Base-by-base conservation (phyloP, 2,113 vertebrate genomes). In the Entelurus aequoreus region DNA sequence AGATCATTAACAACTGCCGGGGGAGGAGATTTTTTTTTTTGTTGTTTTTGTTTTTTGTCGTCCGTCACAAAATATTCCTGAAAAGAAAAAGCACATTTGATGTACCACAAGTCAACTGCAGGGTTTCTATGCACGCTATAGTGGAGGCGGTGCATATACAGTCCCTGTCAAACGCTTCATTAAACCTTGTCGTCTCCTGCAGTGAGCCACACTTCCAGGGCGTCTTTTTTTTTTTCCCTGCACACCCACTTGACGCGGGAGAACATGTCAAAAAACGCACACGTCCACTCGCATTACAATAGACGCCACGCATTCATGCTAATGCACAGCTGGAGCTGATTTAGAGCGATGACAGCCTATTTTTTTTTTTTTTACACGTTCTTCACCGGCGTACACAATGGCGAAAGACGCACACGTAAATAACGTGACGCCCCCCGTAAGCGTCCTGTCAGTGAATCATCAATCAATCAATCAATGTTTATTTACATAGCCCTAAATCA, bases 1-100 rank as follows among this genome's bases (percentile, higher is more conserved):
- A 65, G 82, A 77, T 85, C 78, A 84, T 83, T 79, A 78, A 74
- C 48, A 58, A 59, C 67, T 56, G 56, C 60, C 48, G 69, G 55
- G 63, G 74, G 44, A 2, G 28, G 2, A 4, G 28, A 4, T 28
- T 28, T 2, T 28, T 28, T 28, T 28, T 28, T 28, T 19, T 19
- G n/a, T n/a, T 19, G 19, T 19, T 19, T 19, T 60, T 68, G 42
- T 62, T 82, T 72, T 75, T 59, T 78, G 72, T 58, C 54, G 4
- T 57, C 14, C 42, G 54, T 57, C 40, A 44, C 9, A 57, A 57
- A 11, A 44, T 42, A 60, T 59, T 19, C 6, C 12, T 12, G 48
- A 28, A 51, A 44, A 70, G 12, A 42, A 58, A 21, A 54, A 58
- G 48, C 8, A 19, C 4, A 60, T 44, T 35, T 38, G 52, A 50